Evolutionary conservation across 2,113 vertebrate genomes (phyloP).

Genomic region (Seriola rivoliana): DNA sequence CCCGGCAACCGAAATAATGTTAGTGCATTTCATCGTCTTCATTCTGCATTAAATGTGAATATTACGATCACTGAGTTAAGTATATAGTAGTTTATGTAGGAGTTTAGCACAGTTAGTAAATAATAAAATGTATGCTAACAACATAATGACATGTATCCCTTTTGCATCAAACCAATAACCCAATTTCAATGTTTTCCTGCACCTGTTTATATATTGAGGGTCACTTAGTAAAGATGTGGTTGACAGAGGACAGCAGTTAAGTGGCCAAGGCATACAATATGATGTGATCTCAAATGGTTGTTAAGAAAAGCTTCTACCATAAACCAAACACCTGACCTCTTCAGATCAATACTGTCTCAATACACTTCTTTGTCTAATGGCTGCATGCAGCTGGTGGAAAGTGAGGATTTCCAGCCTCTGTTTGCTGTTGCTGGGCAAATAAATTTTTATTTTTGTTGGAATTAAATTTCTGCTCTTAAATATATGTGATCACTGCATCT

Average conservation of each 20-base stretch:
- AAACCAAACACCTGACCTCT: constrained; percentile 1
- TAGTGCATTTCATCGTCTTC: constrained; percentile 73
- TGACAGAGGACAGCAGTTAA: background rate
- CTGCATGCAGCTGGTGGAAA: background rate
- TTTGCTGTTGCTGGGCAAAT: background rate
- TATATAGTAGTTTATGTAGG: too few species aligned
- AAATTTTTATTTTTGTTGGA: background rate
- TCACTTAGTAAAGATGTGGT: background rate
- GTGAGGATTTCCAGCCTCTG: background rate
- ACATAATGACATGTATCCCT: background rate
- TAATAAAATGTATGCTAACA: background rate
- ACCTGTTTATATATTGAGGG: background rate
- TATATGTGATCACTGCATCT: background rate
- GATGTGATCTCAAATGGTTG: background rate
- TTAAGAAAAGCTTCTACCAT: constrained; percentile 1
- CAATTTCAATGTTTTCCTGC: background rate
- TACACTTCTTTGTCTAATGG: background rate
- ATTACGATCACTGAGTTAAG: background rate
- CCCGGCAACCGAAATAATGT: constrained; percentile 97
- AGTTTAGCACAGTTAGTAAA: background rate
- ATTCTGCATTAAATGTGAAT: background rate
- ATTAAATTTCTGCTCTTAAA: background rate
- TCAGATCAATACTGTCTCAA: background rate
- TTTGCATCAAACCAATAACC: background rate
- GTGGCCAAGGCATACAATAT: background rate